Conservation (phyloP, 1,140 invertebrate genomes). For the Pseudobourletiella spinata region DNA sequence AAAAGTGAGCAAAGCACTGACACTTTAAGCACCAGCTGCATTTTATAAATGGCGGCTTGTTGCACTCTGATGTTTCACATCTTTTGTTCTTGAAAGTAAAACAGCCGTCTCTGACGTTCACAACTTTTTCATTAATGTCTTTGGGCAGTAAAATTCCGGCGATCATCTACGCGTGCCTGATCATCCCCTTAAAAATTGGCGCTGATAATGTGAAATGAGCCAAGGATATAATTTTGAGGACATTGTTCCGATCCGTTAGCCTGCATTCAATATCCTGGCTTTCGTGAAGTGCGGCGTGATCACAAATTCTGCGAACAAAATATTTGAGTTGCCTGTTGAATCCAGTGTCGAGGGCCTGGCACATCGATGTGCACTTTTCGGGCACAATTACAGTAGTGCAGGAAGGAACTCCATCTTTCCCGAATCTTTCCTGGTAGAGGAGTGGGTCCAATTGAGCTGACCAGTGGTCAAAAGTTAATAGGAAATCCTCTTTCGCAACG, state of each 20-base stretch:
- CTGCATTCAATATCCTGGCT: background rate
- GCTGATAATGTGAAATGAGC: no score
- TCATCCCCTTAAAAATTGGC: background rate
- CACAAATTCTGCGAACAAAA: background rate
- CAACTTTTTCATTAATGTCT: no score
- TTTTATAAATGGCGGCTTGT: background rate
- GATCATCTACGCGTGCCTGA: background rate
- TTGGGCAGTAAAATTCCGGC: background rate
- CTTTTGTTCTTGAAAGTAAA: background rate
- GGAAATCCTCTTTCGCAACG: slow-evolving; percentile 7
- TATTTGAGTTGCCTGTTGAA: background rate
- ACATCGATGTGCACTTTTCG: no score
- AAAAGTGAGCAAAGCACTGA: background rate
- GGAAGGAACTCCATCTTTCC: background rate
- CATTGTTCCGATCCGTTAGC: background rate
- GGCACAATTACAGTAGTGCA: background rate
- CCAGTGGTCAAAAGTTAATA: no score
- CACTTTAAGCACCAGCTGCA: background rate
- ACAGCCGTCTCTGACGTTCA: background rate
- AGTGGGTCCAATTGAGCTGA: background rate
- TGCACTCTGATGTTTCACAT: background rate
- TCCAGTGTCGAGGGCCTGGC: no score
- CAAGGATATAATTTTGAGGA: no score
- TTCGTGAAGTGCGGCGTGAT: background rate
- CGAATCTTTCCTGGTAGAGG: background rate